A percentile compares a stretch with the other conserved stretches of the same genome.
Evolutionary conservation across 2,113 vertebrate genomes (phyloP).

Genomic region (Charina bottae): DNA sequence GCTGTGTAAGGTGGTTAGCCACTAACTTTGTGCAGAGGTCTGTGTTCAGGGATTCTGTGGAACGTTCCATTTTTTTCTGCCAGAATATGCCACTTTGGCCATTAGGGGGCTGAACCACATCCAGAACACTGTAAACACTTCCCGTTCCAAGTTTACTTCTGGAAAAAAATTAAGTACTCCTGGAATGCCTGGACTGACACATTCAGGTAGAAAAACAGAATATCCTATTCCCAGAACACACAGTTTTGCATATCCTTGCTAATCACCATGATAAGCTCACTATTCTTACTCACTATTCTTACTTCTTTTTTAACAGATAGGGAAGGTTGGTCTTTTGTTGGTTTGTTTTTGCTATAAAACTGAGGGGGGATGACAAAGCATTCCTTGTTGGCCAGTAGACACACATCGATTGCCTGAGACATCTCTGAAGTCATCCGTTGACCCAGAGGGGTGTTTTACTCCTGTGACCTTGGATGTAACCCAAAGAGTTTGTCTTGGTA

Average conservation of each 20-base stretch:
- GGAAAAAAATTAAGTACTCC: not conserved
- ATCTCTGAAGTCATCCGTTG: not conserved
- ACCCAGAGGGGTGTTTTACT: not conserved
- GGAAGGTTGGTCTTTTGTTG: not conserved
- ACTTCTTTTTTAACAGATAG: not conserved
- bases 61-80: not conserved
- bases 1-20: not conserved
- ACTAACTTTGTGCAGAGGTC: not conserved
- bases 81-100: not conserved
- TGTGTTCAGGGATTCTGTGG: not conserved
- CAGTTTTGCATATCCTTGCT: not conserved
- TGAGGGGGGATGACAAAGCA: not conserved
- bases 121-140: not conserved
- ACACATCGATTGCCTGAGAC: not conserved
- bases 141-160: not conserved
- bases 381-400: not conserved
- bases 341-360: not conserved
- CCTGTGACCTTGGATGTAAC: not conserved
- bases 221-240: not conserved
- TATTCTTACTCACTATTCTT: too few species aligned
- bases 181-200: not conserved
- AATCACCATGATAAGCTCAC: not conserved
- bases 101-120: not conserved
- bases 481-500: not conserved
- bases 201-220: not conserved